Conservation (phyloP, 2,113 vertebrate species). For the Meleagris gallopavo region DNA sequence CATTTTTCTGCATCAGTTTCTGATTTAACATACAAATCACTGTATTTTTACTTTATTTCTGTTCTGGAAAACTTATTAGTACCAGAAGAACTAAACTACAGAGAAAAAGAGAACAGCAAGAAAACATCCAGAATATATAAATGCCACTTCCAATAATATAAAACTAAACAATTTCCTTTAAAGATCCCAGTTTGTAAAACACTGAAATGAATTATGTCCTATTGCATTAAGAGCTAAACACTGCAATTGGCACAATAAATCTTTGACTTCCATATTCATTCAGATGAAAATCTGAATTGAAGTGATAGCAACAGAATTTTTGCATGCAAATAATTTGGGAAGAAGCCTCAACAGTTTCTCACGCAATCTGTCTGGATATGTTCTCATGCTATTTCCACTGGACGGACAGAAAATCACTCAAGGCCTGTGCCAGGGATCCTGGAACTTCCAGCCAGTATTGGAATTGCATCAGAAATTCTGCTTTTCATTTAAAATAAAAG, state of each 20-base stretch:
- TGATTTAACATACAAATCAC: conserved; percentile 16
- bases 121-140: conserved; percentile 35
- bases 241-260: neutral
- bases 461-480: neutral
- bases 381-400: neutral
- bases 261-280: conserved; percentile 7
- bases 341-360: neutral
- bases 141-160: conserved; percentile 29
- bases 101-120: conserved; percentile 13
- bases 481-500: neutral
- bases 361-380: neutral
- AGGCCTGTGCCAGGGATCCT: neutral
- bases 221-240: conserved; percentile 28
- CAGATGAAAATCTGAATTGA: conserved; percentile 3
- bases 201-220: conserved; percentile 33
- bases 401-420: neutral
- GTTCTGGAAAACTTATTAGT: conserved; percentile 35
- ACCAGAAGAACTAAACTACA: neutral
- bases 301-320: conserved; percentile 41
- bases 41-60: conserved; percentile 3
- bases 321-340: neutral
- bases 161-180: conserved; percentile 48
- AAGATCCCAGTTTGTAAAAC: conserved; percentile 42
- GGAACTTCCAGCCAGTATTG: neutral
- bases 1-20: neutral